phyloP scores from a whole-genome alignment of 2,797 vertebrate genomes.

The Mycteria americana region DNA sequence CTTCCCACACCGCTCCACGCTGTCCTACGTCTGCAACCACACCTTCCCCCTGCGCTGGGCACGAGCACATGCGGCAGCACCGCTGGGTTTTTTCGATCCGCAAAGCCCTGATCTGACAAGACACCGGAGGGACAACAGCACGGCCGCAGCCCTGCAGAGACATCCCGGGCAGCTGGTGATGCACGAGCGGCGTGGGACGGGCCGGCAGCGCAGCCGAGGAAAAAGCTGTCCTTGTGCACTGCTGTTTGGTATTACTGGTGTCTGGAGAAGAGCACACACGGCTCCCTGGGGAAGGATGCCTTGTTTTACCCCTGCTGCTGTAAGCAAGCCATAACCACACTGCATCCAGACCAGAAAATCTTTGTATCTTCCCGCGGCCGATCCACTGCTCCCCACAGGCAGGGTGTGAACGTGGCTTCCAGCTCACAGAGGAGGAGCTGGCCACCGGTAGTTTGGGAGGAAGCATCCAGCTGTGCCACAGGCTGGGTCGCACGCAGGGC shows the following conservation, averaged over 20 bases:
- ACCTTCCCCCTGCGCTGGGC: too few species aligned
- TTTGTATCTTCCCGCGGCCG: fast-evolving
- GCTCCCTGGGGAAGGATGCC: fast-evolving
- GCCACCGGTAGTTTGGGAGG: background rate
- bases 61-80: fast-evolving
- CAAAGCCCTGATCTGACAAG: background rate
- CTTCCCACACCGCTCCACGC: fast-evolving
- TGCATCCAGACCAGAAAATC: background rate
- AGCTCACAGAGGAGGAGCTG: fast-evolving
- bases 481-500: fast-evolving
- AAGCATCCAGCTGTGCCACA: fast-evolving
- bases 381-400: fast-evolving
- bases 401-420: background rate
- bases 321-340: fast-evolving
- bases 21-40: fast-evolving
- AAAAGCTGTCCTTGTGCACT: background rate
- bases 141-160: background rate
- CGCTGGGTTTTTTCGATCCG: fast-evolving
- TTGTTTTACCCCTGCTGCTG: background rate
- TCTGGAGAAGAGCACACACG: background rate
- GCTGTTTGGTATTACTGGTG: background rate
- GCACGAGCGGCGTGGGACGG: fast-evolving
- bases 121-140: background rate
- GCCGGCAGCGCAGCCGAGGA: background rate
- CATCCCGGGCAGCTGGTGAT: background rate